Evolutionary conservation across 2,113 vertebrate genomes (phyloP), one percentile per base, ranked within the genome.

Genomic region (Cranoglanis bouderius): DNA sequence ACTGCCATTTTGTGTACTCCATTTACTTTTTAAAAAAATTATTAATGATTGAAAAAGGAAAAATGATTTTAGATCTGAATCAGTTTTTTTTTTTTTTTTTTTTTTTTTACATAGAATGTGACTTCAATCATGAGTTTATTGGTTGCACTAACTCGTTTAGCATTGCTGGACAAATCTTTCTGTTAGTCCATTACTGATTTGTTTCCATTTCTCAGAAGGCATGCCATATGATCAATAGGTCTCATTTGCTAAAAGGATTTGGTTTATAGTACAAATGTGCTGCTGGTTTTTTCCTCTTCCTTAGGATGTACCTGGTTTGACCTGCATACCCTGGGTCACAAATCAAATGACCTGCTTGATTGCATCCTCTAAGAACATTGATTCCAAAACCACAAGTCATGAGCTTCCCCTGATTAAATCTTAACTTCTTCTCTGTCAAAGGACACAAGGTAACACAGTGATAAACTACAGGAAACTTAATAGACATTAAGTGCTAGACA

Each of bases 281-380:
- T 12, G 88, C 72, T 84, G 43, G 32, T 67, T 70, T 89, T 72
- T 85, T 67, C 82, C 26, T 85, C 51, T 92, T 80, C 75, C 89
- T 75, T 32, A 65, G 38, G 51, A 82, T 53, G 75, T 57, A 21
- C 63, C 83, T 5, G 29, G 55, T 13, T 65, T 57, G 94, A 86
- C 74, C 90, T 59, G 38, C 24, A 85, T 63, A 90, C 84, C 72
- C 87, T n/a, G 19, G 90, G 90, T 93, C 91, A 92, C 92, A 94
- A 94, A 94, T 94, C 92, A 94, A 93, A 94, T 92, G 87, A 91
- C 91, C 90, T 92, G 90, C 91, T 92, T 86, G 88, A 94, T 93
- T 94, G 92, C 87, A 93, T 95, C 91, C 90, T 93, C 89, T 91
- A 90, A 90, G 87, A 83, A 91, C 32, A 95, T 94, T 94, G 95